A percentile compares a stretch with the other conserved stretches of the same genome.
Evolutionary conservation across 2,888 invertebrate species (phyloP).

Genomic region (Xanthorhoe designata): DNA sequence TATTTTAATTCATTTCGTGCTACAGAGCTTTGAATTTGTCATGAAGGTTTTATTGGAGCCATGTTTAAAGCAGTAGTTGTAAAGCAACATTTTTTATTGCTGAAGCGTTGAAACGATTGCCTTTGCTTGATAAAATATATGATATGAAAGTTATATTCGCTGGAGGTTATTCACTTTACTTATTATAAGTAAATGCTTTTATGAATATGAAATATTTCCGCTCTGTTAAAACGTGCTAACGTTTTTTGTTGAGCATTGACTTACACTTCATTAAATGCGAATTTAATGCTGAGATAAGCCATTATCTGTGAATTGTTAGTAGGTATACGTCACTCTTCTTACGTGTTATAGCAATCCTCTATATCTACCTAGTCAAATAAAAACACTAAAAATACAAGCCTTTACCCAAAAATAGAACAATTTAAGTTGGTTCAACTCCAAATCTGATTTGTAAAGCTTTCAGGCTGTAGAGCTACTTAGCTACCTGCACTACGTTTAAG

Average conservation of each 20-base stretch:
- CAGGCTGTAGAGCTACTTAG: slow-evolving; percentile 3
- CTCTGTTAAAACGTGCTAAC: no score
- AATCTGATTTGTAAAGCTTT: slow-evolving; percentile 5
- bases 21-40: slow-evolving; percentile 27
- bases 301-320: no score
- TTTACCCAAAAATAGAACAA: no score
- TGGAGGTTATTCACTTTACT: neutral
- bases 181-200: neutral
- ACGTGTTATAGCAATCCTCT: no score
- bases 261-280: no score
- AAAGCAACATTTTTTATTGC: slow-evolving; percentile 14
- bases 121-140: slow-evolving; percentile 6
- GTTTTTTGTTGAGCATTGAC: no score
- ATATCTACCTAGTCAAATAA: no score
- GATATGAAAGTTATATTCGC: neutral
- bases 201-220: no score
- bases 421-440: neutral
- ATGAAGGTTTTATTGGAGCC: slow-evolving; percentile 27
- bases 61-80: slow-evolving; percentile 8
- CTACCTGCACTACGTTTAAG: slow-evolving; percentile 24
- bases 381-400: neutral
- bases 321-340: no score
- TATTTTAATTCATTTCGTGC: slow-evolving; percentile 46
- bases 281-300: no score
- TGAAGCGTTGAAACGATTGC: slow-evolving; percentile 8